These are phyloP conservation scores for Platysternon megacephalum DNA, from an alignment of 2,113 vertebrate species.

Conservation along the genomic window DNA sequence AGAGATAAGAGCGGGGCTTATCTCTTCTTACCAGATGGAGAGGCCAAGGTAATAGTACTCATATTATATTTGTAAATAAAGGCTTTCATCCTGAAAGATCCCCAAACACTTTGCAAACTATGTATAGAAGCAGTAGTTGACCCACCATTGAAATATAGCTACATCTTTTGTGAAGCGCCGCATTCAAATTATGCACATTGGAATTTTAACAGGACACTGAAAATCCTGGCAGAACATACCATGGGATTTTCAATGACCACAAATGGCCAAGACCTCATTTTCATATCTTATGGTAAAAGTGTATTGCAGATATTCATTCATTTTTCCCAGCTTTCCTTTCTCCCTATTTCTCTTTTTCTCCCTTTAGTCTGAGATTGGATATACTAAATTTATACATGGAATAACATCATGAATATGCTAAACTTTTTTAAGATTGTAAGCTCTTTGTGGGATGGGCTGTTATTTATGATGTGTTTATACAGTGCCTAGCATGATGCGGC, in stretches of 20 bases:
- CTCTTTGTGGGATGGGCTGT: background rate
- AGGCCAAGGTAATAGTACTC: conserved; percentile 82
- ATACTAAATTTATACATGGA: background rate
- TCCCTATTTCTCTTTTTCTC: background rate
- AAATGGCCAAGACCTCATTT: background rate
- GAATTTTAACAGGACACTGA: background rate
- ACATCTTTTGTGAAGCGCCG: background rate
- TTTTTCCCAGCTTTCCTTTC: background rate
- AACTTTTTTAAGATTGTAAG: background rate
- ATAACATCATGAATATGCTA: background rate
- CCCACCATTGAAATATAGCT: background rate
- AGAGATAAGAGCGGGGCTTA: conserved; percentile 94
- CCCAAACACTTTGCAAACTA: background rate
- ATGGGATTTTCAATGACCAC: background rate
- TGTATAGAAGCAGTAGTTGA: background rate
- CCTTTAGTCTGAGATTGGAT: background rate
- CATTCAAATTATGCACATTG: background rate
- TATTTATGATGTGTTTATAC: background rate
- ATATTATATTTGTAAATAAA: background rate
- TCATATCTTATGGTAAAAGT: background rate
- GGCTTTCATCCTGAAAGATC: background rate
- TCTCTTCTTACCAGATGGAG: conserved; percentile 90
- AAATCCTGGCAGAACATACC: background rate
- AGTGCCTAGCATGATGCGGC: background rate
- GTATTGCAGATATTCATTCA: background rate